A percentile compares a stretch with the other conserved stretches of the same genome.
Conservation (phyloP, 1,140 invertebrate species). For the Goniozus legneri region DNA sequence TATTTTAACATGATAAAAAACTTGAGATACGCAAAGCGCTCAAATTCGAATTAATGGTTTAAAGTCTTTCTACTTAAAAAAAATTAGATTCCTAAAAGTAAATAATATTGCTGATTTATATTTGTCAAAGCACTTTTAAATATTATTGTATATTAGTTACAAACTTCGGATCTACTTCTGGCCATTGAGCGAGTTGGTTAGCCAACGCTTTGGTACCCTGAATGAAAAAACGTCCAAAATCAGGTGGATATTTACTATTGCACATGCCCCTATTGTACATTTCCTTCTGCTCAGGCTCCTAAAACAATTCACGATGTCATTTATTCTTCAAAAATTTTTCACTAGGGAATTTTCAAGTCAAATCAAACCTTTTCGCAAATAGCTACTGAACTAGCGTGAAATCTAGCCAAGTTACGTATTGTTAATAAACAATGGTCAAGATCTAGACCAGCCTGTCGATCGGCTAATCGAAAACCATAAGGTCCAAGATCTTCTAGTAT, state of each 20-base stretch:
- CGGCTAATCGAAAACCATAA: slow-evolving; percentile 58
- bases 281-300: slow-evolving; percentile 48
- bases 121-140: too few species aligned
- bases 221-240: slow-evolving; percentile 33
- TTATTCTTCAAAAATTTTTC: too few species aligned
- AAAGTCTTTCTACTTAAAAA: too few species aligned
- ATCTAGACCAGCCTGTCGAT: slow-evolving; percentile 55
- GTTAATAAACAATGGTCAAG: slow-evolving; percentile 52
- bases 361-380: slow-evolving; percentile 56
- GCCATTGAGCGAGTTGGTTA: slow-evolving; percentile 38
- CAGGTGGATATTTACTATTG: slow-evolving; percentile 18
- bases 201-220: slow-evolving; percentile 26
- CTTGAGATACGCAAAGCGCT: too few species aligned
- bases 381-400: slow-evolving; percentile 58
- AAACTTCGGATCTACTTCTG: slow-evolving; percentile 31
- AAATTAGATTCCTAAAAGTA: too few species aligned
- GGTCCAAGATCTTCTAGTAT: slow-evolving; percentile 55
- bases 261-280: slow-evolving; percentile 44
- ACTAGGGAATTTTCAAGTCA: too few species aligned
- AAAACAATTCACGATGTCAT: too few species aligned
- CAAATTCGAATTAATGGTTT: too few species aligned
- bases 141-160: slow-evolving; percentile 14
- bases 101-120: too few species aligned
- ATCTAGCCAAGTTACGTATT: slow-evolving; percentile 55
- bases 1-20: too few species aligned